Percentiles rank a stretch among this genome's conserved stretches.
Evolutionary conservation across 2,888 invertebrate genomes (phyloP).

Genomic region (Altica lythri): DNA sequence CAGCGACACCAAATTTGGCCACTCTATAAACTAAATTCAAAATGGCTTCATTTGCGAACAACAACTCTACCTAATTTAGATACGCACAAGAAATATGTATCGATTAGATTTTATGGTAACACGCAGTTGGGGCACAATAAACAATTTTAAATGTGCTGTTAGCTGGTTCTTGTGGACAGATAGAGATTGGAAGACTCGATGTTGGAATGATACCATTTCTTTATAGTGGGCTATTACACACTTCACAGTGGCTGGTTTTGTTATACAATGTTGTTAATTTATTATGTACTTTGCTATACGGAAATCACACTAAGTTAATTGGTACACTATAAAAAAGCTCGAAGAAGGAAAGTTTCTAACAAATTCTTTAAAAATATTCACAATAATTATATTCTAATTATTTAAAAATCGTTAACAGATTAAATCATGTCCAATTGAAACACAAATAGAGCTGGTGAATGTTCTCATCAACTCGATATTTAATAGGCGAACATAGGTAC

Average conservation of each 20-base stretch:
- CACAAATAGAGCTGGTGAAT: too few relatives aligned
- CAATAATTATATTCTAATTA: too few relatives aligned
- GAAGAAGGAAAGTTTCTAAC: too few relatives aligned
- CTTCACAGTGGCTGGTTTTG: not conserved
- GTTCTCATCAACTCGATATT: too few relatives aligned
- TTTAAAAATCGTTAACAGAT: too few relatives aligned
- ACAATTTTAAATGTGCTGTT: constrained; percentile 21
- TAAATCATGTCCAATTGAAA: too few relatives aligned
- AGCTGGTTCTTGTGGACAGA: constrained; percentile 14
- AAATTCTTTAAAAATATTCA: too few relatives aligned
- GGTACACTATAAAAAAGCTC: too few relatives aligned
- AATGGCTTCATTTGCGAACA: constrained; percentile 59
- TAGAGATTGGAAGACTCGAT: constrained; percentile 21
- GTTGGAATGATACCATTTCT: constrained; percentile 15
- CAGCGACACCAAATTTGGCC: constrained; percentile 59
- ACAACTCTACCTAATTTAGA: constrained; percentile 51
- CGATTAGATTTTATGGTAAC: constrained; percentile 31
- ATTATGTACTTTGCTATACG: too few relatives aligned
- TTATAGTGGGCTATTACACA: not conserved
- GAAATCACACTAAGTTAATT: too few relatives aligned
- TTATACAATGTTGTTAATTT: constrained; percentile 10
- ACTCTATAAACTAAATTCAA: constrained; percentile 58
- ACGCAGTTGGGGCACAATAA: constrained; percentile 19
- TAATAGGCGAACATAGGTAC: too few relatives aligned
- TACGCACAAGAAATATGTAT: constrained; percentile 38